These are phyloP conservation scores for Myiozetetes cayanensis DNA, from an alignment of 2,113 vertebrate species.

Conservation along the genomic window DNA sequence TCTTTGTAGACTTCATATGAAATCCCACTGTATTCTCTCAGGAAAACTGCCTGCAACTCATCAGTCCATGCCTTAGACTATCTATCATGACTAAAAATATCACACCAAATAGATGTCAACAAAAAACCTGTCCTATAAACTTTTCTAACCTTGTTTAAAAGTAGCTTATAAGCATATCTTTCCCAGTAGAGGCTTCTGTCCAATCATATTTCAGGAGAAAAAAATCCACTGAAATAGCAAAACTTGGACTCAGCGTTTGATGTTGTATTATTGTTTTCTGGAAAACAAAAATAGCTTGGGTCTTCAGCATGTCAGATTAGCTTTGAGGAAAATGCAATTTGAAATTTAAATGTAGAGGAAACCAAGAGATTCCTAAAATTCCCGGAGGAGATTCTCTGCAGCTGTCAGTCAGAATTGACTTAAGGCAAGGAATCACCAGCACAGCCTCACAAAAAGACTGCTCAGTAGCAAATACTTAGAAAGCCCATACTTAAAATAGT, in stretches of 20 bases:
- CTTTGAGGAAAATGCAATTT: neutral
- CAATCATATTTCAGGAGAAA: neutral
- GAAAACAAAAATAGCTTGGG: neutral
- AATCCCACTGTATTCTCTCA: neutral
- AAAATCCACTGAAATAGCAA: neutral
- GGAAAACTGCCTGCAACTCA: neutral
- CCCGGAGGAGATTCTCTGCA: neutral
- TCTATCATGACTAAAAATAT: neutral
- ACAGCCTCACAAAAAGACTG: neutral
- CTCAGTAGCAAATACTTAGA: neutral
- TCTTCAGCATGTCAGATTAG: neutral
- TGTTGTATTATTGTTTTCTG: neutral
- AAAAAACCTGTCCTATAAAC: neutral
- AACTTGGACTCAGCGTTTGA: neutral
- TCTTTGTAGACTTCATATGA: neutral
- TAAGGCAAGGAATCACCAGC: neutral
- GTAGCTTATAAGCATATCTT: neutral
- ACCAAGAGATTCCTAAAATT: neutral
- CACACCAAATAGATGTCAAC: neutral
- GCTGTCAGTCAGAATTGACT: neutral
- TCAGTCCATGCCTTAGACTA: neutral
- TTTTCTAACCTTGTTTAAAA: neutral
- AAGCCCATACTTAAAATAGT: neutral
- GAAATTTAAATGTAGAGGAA: neutral
- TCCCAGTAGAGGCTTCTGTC: neutral